Conservation (phyloP, 2,113 vertebrate genomes). For the Falco punctatus region DNA sequence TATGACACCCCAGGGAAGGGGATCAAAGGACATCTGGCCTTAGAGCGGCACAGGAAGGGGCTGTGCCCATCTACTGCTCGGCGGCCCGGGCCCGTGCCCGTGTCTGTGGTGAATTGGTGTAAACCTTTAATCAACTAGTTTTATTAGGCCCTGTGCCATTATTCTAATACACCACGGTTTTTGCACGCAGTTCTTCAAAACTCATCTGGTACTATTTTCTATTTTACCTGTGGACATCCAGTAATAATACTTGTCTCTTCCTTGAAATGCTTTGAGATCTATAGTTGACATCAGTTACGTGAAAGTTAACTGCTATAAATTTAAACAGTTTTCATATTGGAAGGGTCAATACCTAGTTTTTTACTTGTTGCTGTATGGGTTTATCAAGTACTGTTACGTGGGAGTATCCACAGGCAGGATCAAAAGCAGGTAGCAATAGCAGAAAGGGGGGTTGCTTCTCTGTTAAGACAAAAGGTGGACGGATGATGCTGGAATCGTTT, state of each 20-base stretch:
- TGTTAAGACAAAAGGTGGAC: not conserved
- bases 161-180: not conserved
- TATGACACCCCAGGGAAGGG: not conserved
- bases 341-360: not conserved
- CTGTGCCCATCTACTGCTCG: accelerated
- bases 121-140: not conserved
- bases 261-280: not conserved
- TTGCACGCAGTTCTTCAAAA: not conserved
- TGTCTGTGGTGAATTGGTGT: not conserved
- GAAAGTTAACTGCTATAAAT: not conserved
- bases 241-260: not conserved
- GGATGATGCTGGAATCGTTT: not conserved
- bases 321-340: not conserved
- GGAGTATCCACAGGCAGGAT: not conserved
- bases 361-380: not conserved
- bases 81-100: accelerated
- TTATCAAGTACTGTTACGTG: not conserved
- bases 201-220: not conserved
- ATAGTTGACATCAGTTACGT: not conserved
- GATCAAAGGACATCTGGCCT: accelerated
- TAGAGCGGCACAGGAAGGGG: not conserved
- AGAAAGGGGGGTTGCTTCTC: not conserved
- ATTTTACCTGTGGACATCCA: not conserved
- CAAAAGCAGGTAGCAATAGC: not conserved
- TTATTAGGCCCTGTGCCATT: not conserved